Percentiles rank a stretch among this genome's conserved stretches.
phyloP scores from a whole-genome alignment of 2,797 vertebrate species.

The Vultur gryphus region DNA sequence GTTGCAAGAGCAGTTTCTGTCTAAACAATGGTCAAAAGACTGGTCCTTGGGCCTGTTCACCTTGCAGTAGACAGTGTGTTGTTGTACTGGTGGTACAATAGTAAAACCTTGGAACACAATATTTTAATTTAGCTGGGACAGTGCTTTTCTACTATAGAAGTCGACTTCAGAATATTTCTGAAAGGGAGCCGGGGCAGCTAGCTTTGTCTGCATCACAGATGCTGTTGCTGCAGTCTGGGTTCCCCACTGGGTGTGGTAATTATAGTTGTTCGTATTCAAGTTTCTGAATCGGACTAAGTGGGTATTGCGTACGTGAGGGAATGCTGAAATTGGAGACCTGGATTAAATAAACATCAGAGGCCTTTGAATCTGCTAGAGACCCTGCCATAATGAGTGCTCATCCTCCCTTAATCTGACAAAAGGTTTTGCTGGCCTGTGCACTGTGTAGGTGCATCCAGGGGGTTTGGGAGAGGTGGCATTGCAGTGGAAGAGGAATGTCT shows the following conservation, averaged over 20 bases:
- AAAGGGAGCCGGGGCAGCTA: neutral
- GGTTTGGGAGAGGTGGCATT: neutral
- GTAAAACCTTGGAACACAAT: neutral
- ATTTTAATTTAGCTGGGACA: neutral
- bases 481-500: neutral
- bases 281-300: neutral
- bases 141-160: neutral
- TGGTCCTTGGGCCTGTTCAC: neutral
- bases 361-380: neutral
- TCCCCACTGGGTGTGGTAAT: neutral
- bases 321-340: neutral
- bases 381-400: fast-evolving
- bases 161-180: neutral
- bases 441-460: neutral
- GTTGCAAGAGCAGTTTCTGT: neutral
- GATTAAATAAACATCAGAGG: neutral
- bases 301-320: neutral
- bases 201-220: fast-evolving
- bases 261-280: neutral
- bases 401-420: neutral
- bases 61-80: neutral
- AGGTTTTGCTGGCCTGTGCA: neutral
- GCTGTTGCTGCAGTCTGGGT: neutral
- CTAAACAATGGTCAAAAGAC: neutral
- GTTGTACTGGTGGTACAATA: neutral